phyloP scores from a whole-genome alignment of 2,113 vertebrate species.

The Pseudonaja textilis region DNA sequence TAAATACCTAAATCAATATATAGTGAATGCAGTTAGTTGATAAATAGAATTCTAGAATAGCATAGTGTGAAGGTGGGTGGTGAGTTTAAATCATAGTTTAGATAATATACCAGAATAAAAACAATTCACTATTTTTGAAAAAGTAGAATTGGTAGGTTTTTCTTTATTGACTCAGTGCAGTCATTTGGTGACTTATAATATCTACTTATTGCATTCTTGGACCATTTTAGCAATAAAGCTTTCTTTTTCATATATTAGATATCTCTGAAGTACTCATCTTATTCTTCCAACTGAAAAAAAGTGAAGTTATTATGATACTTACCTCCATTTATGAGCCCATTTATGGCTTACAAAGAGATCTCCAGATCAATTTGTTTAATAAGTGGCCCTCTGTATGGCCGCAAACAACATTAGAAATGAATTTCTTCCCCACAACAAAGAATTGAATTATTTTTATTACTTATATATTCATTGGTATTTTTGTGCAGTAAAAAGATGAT shows the following conservation, averaged over 20 bases:
- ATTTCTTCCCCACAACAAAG: conserved; percentile 10
- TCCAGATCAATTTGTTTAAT: conserved; percentile 54
- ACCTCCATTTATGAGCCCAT: conserved; percentile 55
- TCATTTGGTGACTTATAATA: conserved; percentile 58
- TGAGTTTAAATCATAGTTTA: conserved; percentile 53
- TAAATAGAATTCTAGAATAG: background rate
- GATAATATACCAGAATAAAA: conserved; percentile 43
- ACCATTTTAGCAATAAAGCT: conserved; percentile 48
- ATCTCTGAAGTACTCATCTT: conserved; percentile 52
- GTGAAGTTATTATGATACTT: conserved; percentile 55
- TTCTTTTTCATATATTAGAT: conserved; percentile 57
- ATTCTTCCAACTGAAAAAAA: conserved; percentile 43
- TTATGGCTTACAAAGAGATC: conserved; percentile 53
- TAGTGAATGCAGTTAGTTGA: background rate
- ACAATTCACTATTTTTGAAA: conserved; percentile 54
- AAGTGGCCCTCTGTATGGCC: conserved; percentile 49
- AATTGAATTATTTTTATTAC: conserved; percentile 51
- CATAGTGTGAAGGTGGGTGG: conserved; percentile 20
- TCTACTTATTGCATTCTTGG: conserved; percentile 58
- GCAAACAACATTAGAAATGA: conserved; percentile 31
- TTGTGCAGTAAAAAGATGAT: conserved; percentile 35
- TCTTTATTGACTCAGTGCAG: conserved; percentile 44
- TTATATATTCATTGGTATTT: conserved; percentile 38
- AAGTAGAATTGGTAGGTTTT: conserved; percentile 52
- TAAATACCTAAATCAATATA: conserved; percentile 16